Evolutionary conservation across 2,113 vertebrate genomes (phyloP).

Genomic region (Pelecanoides urinatrix): DNA sequence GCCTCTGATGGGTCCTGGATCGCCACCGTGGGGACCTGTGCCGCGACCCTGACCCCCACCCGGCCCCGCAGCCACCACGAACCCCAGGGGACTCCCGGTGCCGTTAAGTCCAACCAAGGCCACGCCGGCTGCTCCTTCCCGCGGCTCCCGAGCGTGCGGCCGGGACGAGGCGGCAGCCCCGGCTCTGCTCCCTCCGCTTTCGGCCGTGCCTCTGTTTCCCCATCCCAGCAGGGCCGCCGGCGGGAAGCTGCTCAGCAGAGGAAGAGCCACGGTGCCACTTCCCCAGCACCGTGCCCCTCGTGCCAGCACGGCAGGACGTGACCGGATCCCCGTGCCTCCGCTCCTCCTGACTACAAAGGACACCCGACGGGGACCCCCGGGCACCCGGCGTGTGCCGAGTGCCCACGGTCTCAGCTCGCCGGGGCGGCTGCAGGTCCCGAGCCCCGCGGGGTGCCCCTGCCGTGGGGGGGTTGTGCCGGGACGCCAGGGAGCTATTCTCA

Average conservation of each 20-base stretch:
- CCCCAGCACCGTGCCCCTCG: not conserved
- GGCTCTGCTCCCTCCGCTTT: too few relatives aligned
- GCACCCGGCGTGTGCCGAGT: rapidly evolving
- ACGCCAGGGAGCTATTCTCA: constrained; percentile 38
- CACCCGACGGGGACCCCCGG: rapidly evolving
- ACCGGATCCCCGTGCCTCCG: rapidly evolving
- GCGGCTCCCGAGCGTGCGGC: rapidly evolving
- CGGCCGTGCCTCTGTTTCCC: not conserved
- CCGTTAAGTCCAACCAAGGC: not conserved
- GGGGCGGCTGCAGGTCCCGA: rapidly evolving
- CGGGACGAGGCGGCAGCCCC: rapidly evolving
- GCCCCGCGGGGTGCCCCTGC: not conserved
- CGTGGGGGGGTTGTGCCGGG: not conserved
- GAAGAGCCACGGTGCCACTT: not conserved
- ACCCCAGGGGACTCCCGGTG: not conserved
- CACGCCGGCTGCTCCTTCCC: rapidly evolving
- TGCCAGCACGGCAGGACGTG: not conserved
- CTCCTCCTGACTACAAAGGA: not conserved
- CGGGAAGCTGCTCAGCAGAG: not conserved
- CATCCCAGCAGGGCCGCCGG: rapidly evolving
- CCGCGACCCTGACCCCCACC: rapidly evolving
- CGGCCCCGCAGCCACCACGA: rapidly evolving
- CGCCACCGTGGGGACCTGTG: rapidly evolving
- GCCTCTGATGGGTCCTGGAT: rapidly evolving
- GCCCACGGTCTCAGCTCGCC: not conserved